These are phyloP conservation scores for Pristionchus arcanus DNA, from an alignment of 2,888 invertebrate genomes.

Conservation along the genomic window DNA sequence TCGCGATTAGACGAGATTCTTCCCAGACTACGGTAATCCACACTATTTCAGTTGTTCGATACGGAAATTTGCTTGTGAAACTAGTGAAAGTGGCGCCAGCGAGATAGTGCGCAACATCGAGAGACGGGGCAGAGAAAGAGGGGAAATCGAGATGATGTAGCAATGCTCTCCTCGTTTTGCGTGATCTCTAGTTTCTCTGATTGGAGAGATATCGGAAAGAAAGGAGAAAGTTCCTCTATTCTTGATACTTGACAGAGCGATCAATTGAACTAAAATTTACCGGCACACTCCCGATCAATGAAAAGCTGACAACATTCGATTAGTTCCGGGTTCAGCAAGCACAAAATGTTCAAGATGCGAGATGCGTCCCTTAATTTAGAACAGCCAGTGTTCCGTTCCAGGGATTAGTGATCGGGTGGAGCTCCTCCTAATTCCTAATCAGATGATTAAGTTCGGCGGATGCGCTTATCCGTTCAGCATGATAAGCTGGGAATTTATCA, in stretches of 20 bases:
- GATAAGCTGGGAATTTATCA: not conserved
- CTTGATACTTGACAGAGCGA: not conserved
- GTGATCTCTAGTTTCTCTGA: too few relatives aligned
- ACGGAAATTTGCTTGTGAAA: not conserved
- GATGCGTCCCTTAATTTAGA: not conserved
- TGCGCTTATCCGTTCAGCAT: not conserved
- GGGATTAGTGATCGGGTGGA: not conserved
- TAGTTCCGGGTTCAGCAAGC: constrained; percentile 30
- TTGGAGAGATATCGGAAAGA: too few relatives aligned
- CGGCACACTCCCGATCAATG: not conserved
- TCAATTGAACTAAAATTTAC: not conserved
- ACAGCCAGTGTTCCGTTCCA: not conserved
- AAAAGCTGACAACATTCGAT: not conserved
- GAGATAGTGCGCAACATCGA: not conserved
- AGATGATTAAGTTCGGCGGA: not conserved
- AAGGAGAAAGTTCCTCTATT: too few relatives aligned
- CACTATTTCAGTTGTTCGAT: not conserved
- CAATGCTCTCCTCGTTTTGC: too few relatives aligned
- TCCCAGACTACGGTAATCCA: not conserved
- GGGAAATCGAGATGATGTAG: too few relatives aligned
- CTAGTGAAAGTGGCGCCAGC: constrained; percentile 46
- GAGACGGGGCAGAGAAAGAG: not conserved
- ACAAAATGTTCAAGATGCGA: not conserved
- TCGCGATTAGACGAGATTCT: not conserved
- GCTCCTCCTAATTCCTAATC: not conserved